A percentile compares a stretch with the other conserved stretches of the same genome.
Evolutionary conservation across 1,140 invertebrate genomes (phyloP).

Genomic region (Branchinecta lynchi): DNA sequence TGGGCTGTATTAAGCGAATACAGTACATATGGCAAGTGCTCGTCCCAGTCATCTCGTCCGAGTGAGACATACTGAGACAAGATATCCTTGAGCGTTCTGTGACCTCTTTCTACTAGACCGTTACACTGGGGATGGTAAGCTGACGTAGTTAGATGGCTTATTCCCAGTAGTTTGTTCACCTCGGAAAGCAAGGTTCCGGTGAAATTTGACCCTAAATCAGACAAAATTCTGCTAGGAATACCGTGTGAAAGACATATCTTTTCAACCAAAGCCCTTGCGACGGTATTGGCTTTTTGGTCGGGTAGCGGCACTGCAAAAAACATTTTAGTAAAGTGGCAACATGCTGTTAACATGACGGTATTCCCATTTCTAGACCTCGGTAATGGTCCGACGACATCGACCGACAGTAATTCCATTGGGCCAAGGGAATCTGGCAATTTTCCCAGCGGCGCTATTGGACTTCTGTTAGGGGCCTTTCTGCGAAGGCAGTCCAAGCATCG

Average conservation of each 20-base stretch:
- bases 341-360: background rate
- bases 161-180: constrained; percentile 15
- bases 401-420: background rate
- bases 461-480: background rate
- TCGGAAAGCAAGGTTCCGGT: constrained; percentile 17
- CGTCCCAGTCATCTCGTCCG: constrained; percentile 18
- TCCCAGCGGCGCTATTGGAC: background rate
- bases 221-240: background rate
- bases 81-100: constrained; percentile 17
- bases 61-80: constrained; percentile 18
- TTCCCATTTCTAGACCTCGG: background rate
- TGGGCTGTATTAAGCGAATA: constrained; percentile 17
- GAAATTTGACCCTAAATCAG: constrained; percentile 25
- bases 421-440: background rate
- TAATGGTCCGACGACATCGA: background rate
- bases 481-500: background rate
- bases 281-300: background rate
- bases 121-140: constrained; percentile 22
- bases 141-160: constrained; percentile 7
- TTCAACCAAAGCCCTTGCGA: background rate
- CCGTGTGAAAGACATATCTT: background rate
- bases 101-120: constrained; percentile 18
- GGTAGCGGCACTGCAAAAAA: background rate
- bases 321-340: background rate
- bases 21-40: constrained; percentile 15